Conservation (phyloP, 2,113 vertebrate genomes). For the Apeltes quadracus region DNA sequence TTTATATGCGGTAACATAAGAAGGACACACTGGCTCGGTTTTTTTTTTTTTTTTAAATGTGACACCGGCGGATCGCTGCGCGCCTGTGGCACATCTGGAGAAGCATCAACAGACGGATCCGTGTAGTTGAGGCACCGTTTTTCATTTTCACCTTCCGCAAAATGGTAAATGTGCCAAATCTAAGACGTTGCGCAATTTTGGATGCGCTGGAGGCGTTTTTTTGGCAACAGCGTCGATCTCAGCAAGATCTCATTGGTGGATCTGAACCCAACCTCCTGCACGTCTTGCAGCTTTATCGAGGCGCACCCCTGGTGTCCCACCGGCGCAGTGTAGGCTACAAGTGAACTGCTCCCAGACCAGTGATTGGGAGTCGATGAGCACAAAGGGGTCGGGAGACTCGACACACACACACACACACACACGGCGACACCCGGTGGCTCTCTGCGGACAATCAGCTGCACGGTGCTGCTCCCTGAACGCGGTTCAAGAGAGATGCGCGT, state of each 20-base stretch:
- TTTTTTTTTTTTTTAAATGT: slow-evolving; percentile 13
- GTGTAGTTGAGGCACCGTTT: background rate
- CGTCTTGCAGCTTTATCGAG: slow-evolving; percentile 13
- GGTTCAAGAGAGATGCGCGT: background rate
- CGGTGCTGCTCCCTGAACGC: background rate
- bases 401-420: slow-evolving; percentile 23
- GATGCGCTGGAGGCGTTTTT: background rate
- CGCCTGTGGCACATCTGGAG: slow-evolving; percentile 21
- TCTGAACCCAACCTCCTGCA: background rate
- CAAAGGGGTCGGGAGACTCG: no score
- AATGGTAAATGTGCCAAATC: no score
- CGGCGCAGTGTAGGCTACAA: background rate
- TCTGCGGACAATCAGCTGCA: background rate
- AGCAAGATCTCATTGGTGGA: background rate
- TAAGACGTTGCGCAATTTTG: background rate
- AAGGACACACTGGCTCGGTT: slow-evolving; percentile 44
- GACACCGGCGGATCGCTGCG: slow-evolving; percentile 40
- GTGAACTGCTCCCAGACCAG: slow-evolving; percentile 46
- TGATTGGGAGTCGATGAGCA: slow-evolving; percentile 6
- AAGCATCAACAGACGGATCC: slow-evolving; percentile 13
- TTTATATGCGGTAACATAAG: slow-evolving; percentile 77
- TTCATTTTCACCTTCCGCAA: background rate
- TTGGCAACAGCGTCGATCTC: no score
- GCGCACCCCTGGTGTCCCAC: background rate
- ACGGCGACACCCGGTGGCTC: slow-evolving; percentile 55